Evolutionary conservation across 2,888 invertebrate genomes (phyloP), one percentile per base, ranked within the genome.

Genomic region (Monochamus alternatus): DNA sequence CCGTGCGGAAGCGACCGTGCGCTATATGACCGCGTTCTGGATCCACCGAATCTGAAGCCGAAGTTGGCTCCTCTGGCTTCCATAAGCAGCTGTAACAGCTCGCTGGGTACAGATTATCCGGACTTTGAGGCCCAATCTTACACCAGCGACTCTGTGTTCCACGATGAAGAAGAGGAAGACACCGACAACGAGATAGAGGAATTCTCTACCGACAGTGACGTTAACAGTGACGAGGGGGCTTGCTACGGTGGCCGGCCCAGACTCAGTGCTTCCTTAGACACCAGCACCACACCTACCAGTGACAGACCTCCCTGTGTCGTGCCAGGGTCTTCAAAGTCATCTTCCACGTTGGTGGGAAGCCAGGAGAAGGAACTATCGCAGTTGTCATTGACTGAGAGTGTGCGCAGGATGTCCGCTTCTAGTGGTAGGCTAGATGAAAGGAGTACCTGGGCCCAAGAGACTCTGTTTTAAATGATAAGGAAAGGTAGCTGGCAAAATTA

Each of bases 131-230:
- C 93, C 79, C 92, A 92, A 77, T 93, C 94, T 77, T 92, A 93
- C 14, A 91, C 94, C 62, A 94, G 95, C 69, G 96, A 96, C 88
- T 95, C 96, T 30, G 95, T 96, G 75, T 96, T 96, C 87, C 78
- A 78, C 14, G 80, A 81, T 77, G 80, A 91, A 89, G 72, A 84
- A 66, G 83, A 82, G 7, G 91, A 93, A 82, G 95, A 95, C 83
- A 96, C 96, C 14, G 96, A 96, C 86, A 95, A 95, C 85, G 96
- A 96, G 85, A 93, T 95, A 83, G 95, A 95, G 85, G 83, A 83
- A 52, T 94, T 96, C 86, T 95, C 95, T 76, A 95, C 95, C 55
- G 96, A 96, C 86, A 96, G 95, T 85, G 95, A 95, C 81, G 93
- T 93, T n/a, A 86, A 86, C 67, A 85, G 85, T 78, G 86, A 86